These are phyloP conservation scores for Onchidella celtica DNA, from an alignment of 2,888 invertebrate species.

Conservation along the genomic window DNA sequence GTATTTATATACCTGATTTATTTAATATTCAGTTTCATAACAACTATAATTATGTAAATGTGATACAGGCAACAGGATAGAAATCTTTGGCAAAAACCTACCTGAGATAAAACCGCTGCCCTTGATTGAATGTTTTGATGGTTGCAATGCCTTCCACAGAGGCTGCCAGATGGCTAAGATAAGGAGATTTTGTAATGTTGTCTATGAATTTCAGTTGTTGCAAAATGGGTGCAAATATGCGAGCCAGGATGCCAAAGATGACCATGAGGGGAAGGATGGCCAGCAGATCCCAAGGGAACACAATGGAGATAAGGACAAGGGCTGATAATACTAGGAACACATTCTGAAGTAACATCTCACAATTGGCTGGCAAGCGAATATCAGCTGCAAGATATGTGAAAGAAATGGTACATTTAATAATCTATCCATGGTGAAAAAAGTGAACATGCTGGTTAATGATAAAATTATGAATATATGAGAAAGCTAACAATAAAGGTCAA, in stretches of 20 bases:
- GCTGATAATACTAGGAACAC: constrained; percentile 87
- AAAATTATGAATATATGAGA: not conserved
- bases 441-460: no score
- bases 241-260: constrained; percentile 77
- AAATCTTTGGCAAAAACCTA: constrained; percentile 60
- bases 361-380: constrained; percentile 82
- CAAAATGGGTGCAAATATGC: constrained; percentile 77
- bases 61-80: no score
- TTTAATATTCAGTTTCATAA: no score
- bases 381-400: constrained; percentile 64
- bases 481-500: no score
- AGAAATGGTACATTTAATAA: no score
- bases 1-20: no score
- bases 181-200: constrained; percentile 82
- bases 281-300: constrained; percentile 85
- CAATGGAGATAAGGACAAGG: constrained; percentile 90
- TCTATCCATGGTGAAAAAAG: no score
- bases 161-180: constrained; percentile 83
- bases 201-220: constrained; percentile 81
- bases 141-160: constrained; percentile 84
- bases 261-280: constrained; percentile 78
- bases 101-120: constrained; percentile 79
- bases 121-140: constrained; percentile 84
- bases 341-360: constrained; percentile 84
- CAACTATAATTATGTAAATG: no score